Percentiles rank a stretch among this genome's conserved stretches.
Conservation (phyloP, 1,140 invertebrate species). For the Pemphigus obesinymphae region DNA sequence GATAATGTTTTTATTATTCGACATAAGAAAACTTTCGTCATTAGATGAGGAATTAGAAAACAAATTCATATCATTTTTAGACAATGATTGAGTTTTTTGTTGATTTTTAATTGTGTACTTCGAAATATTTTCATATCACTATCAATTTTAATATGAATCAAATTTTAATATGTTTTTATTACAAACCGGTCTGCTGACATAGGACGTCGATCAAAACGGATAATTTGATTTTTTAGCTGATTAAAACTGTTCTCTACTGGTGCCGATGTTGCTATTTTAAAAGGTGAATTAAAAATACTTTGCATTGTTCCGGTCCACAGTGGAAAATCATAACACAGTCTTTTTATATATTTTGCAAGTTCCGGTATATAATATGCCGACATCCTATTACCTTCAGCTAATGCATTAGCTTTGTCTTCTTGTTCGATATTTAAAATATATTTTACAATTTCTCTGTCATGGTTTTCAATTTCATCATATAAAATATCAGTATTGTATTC, state of each 20-base stretch:
- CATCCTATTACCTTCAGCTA: neutral
- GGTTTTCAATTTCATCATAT: neutral
- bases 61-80: neutral
- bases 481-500: neutral
- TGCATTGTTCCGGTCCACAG: neutral
- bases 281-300: neutral
- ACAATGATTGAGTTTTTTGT: neutral
- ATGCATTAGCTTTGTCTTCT: neutral
- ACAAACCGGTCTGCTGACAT: neutral
- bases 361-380: neutral
- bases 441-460: neutral
- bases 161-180: neutral
- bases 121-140: neutral
- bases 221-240: neutral
- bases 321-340: conserved; percentile 21
- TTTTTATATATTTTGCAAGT: neutral
- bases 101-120: neutral
- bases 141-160: too few relatives aligned
- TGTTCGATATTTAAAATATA: neutral
- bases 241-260: neutral
- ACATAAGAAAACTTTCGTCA: neutral
- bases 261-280: neutral
- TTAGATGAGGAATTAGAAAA: neutral
- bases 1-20: neutral
- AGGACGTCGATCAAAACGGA: neutral